These are phyloP conservation scores for Apostichopus japonicus DNA, from an alignment of 35 echinoderm and acorn worm species.

Conservation along the genomic window DNA sequence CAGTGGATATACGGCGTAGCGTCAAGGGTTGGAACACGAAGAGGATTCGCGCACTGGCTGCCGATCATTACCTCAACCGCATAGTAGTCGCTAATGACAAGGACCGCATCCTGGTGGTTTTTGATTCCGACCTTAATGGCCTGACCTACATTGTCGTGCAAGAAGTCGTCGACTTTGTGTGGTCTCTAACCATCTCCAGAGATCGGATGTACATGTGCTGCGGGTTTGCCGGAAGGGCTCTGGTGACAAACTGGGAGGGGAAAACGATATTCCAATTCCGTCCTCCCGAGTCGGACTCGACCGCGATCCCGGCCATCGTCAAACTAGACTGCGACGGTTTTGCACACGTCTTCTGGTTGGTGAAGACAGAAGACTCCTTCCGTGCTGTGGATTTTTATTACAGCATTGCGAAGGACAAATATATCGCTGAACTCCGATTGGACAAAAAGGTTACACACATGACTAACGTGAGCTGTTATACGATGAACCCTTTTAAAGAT, in stretches of 20 bases:
- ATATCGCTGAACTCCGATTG: slow-evolving; percentile 14
- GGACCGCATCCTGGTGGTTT: background rate
- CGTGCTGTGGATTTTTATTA: slow-evolving; percentile 37
- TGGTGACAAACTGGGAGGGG: background rate
- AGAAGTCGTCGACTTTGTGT: background rate
- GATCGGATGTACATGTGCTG: slow-evolving; percentile 5
- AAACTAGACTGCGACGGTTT: slow-evolving; percentile 1
- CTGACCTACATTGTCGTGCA: slow-evolving; percentile 10
- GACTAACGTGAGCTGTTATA: background rate
- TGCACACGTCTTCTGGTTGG: slow-evolving; percentile 36
- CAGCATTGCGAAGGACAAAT: background rate
- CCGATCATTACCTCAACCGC: background rate
- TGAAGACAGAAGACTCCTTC: slow-evolving; percentile 19
- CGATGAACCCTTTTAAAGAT: background rate
- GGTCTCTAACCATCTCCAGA: background rate
- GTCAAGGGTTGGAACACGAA: slow-evolving; percentile 23
- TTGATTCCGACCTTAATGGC: background rate
- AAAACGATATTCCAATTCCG: slow-evolving; percentile 1
- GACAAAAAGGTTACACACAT: slow-evolving; percentile 37
- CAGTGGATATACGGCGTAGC: background rate
- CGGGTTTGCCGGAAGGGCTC: background rate
- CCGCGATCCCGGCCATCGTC: background rate
- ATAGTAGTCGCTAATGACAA: slow-evolving; percentile 19
- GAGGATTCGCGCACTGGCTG: slow-evolving; percentile 28
- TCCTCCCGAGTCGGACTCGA: background rate